Evolutionary conservation across 2,113 vertebrate genomes (phyloP), one percentile per base, ranked within the genome.

Genomic region (Dendrocopos noguchii): DNA sequence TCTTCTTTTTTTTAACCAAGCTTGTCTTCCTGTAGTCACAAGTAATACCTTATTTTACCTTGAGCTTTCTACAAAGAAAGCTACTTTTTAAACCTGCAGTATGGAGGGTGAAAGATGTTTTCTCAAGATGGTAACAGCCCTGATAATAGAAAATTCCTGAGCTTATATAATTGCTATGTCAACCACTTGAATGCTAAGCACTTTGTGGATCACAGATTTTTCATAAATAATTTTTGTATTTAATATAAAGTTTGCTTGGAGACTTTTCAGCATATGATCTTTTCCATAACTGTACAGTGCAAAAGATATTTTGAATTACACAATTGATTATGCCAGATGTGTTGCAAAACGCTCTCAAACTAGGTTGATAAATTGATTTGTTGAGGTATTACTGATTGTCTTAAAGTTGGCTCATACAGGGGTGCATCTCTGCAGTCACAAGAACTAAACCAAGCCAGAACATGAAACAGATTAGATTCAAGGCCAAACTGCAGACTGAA

Each of bases 21-120:
- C 97, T 98, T 98, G 98, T 99, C 98, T 99, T 99, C 98, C 99
- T 98, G 97, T 98, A 97, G 98, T 98, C 97, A 98, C 97, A 98
- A 97, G 97, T 97, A 97, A 97, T 96, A 97, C 96, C 90, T 97
- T 97, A 93, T 98, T 97, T 98, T 95, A 97, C 98, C 96, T 98
- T 97, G 96, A 98, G 97, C 98, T 98, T 98, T 98, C 98, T 97
- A 95, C 94, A 91, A 96, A 97, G 98, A 98, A 98, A 98, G 98
- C 97, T 97, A 94, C 97, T 98, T 93, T 92, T 97, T 94, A 97
- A 95, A 92, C 93, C 89, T 97, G 92, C 95, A 96, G 94, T 84
- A 93, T 31, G 93, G 93, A 96, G 88, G 96, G 95, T 95, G 94
- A 96, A 93, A 93, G 97, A 94, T 93, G 97, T 97, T 92, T 94